Percentiles rank a stretch among this genome's conserved stretches.
Conservation (phyloP, 2,888 invertebrate genomes). For the Pharmacophagus antenor region DNA sequence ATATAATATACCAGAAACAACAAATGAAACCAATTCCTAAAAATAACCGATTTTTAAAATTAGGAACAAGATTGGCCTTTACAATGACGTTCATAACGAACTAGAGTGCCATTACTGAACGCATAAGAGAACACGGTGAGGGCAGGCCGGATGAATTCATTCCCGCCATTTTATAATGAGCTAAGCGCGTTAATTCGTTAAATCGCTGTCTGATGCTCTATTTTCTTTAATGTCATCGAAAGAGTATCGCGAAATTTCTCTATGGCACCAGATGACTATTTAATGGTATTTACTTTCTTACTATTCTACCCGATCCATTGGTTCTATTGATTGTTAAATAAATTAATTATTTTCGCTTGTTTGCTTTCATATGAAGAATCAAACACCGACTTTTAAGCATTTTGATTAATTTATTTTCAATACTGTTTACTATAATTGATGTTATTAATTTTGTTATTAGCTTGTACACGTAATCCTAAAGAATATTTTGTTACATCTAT, state of each 20-base stretch:
- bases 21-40: neutral
- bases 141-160: constrained; percentile 43
- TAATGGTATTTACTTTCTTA: constrained; percentile 10
- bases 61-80: neutral
- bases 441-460: no score
- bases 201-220: constrained; percentile 39
- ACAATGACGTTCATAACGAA: neutral
- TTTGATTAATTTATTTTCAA: neutral
- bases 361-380: no score
- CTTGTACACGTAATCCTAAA: no score
- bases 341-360: constrained; percentile 1
- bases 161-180: constrained; percentile 44
- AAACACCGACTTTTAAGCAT: neutral
- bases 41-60: neutral
- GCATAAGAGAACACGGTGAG: constrained; percentile 16
- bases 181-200: constrained; percentile 43
- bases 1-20: neutral
- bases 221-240: constrained; percentile 34
- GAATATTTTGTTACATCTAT: no score
- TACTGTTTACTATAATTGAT: neutral
- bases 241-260: constrained; percentile 27
- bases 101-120: neutral
- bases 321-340: constrained; percentile 3
- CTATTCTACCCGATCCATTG: constrained; percentile 4
- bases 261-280: constrained; percentile 6